Evolutionary conservation across 2,797 vertebrate genomes (phyloP).

Genomic region (Mallotus villosus): DNA sequence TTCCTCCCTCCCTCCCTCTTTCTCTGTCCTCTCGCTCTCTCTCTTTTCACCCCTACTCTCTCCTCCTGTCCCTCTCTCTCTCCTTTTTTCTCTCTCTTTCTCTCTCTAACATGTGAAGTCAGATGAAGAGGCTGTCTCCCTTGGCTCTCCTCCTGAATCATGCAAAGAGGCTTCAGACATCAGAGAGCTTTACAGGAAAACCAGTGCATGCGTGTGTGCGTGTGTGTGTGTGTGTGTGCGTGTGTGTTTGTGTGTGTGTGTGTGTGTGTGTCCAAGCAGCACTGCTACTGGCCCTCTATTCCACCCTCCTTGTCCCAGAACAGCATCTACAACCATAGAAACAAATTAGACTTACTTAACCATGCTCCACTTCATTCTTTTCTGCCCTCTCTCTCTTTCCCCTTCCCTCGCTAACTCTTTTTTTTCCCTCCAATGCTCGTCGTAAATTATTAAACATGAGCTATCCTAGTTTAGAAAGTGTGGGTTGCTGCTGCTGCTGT

Average conservation of each 20-base stretch:
- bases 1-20: constrained; percentile 6
- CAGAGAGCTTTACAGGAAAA: constrained; percentile 51
- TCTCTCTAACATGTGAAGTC: constrained; percentile 57
- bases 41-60: constrained; percentile 4
- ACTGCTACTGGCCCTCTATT: not conserved
- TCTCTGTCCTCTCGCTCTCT: not conserved
- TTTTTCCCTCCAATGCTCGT: constrained; percentile 11
- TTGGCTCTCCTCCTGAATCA: constrained; percentile 59
- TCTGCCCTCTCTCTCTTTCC: constrained; percentile 20
- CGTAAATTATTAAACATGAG: constrained; percentile 59
- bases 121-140: constrained; percentile 56
- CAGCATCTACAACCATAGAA: constrained; percentile 16
- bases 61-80: not conserved
- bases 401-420: constrained; percentile 5
- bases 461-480: constrained; percentile 33
- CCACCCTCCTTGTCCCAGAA: not conserved
- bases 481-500: constrained; percentile 17
- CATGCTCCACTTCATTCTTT: constrained; percentile 23
- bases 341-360: constrained; percentile 24
- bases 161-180: constrained; percentile 63
- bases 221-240: constrained; percentile 5
- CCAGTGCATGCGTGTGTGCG: constrained; percentile 9
- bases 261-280: not conserved
- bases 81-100: not conserved
- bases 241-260: no score